Base-by-base conservation (phyloP, 2,888 invertebrate species). In the Melikaiella ostensackeni region DNA sequence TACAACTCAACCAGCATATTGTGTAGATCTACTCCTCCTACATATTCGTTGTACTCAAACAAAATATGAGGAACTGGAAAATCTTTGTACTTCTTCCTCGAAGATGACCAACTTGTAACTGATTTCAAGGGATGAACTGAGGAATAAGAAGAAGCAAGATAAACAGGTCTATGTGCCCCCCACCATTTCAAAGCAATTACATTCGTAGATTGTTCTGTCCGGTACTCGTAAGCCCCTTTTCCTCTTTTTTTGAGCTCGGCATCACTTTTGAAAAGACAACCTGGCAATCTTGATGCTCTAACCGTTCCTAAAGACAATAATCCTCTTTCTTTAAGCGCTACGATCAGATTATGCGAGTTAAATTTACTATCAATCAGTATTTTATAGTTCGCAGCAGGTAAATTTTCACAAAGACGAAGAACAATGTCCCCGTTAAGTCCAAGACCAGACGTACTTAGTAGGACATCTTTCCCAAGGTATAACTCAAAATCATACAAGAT, bases 401-500 rank as follows among this genome's bases (percentile, higher is more conserved):
- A 46, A 46, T 70, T 50, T n/a, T 70, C 46, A 70, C 66, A 46
- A 19, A 70, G 46, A 2, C 66, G 66, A 46, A 70, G 42, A n/a
- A 70, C 66, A 46, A 70, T 50, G 27, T 70, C 66, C 19, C 46
- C 46, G 5, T 70, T 70, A n/a, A 30, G 19, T 4, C 46, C 46
- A 46, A 50, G 66, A 19, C 46, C 46, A 2, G 66, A 70, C 8
- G 66, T 66, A 46, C 46, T 70, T 27, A 46, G 66, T 1, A 27
- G 46, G 2, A 50, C 30, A 16, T 70, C 30, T 46, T 16, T 70
- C 9, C 66, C 66, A 6, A 66, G 27, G n/a, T 66, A 46, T 2
- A 66, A 46, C 16, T 66, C 66, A 46, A 66, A 66, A 66, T 66
- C 66, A 19, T 66, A 66, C 16, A 66, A 42, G 16, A 66, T 66